phyloP scores from a whole-genome alignment of 2,113 vertebrate genomes.

The Nestor notabilis region DNA sequence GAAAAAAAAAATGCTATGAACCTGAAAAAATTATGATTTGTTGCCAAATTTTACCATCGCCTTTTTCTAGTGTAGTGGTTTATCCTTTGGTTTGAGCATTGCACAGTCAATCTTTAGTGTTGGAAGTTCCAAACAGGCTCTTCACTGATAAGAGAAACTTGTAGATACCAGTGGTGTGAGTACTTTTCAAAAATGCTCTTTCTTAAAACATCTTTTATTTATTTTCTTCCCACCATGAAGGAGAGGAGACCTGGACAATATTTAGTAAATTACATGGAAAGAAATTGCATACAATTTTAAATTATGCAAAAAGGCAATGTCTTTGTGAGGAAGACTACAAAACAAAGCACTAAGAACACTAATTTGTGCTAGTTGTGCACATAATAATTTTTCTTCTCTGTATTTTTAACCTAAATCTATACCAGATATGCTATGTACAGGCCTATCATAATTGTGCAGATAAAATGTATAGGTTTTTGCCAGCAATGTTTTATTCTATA shows the following conservation, averaged over 20 bases:
- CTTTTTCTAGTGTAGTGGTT: not conserved
- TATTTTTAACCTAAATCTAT: not conserved
- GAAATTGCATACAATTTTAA: not conserved
- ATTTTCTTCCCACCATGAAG: not conserved
- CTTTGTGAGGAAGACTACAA: not conserved
- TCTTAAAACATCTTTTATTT: not conserved
- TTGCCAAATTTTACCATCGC: not conserved
- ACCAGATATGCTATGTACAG: not conserved
- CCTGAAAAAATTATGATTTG: not conserved
- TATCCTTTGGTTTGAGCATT: not conserved
- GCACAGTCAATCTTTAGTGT: not conserved
- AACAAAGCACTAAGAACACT: not conserved
- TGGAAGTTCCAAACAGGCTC: not conserved
- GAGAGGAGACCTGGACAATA: not conserved
- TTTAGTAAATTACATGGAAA: not conserved
- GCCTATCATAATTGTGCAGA: not conserved
- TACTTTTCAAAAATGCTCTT: not conserved
- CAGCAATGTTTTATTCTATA: not conserved
- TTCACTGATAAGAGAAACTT: not conserved
- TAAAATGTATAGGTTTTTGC: not conserved
- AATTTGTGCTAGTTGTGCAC: not conserved
- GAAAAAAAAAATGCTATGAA: not conserved
- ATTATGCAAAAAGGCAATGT: not conserved
- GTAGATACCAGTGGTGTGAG: not conserved
- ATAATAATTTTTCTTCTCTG: not conserved